Evolutionary conservation across 1,140 invertebrate genomes (phyloP), one percentile per base, ranked within the genome.

Genomic region (Drosophila erecta): DNA sequence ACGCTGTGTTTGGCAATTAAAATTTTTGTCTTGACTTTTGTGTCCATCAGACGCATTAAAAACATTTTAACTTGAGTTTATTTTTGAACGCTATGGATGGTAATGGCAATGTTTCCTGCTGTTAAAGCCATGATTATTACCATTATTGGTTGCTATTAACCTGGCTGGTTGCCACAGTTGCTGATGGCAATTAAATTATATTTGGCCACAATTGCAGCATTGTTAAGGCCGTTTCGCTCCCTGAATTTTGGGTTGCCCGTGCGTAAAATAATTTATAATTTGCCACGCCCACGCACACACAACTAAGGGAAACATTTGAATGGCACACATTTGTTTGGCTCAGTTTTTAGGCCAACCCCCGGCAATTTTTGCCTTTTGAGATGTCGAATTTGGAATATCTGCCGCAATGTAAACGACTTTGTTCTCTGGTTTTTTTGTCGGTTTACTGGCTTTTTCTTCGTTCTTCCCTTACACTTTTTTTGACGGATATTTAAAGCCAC

Each of bases 201-300:
- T 87, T 79, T 69, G 50, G 24, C 54, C 79, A 65, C 84, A 89
- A 89, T 89, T 83, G 75, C 75, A 73, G 57, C 70, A 76, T 62
- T 58, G 58, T 76, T 66, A 56, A 2, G 50, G 14, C 62, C 49
- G 56, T 54, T 73, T 65, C 7, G 8, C 41, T 37, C n/a, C 22
- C 49, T 24, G 44, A 62, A 24, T 33, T 64, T 51, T 10, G 17
- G 5, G 71, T 37, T 40, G 76, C 70, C 81, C 79, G 71, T 87
- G 84, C 84, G 66, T 79, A 53, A 89, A 81, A 71, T 72, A 76
- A 87, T 87, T 87, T 83, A 83, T 87, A 69, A 76, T 56, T 50
- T 61, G 58, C 78, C 78, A 87, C 76, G 75, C 80, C 79, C 79
- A 33, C 43, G 30, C 37, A 14, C 37, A 38, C 53, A 15, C 76